Percentiles rank a stretch among this genome's conserved stretches.
These are phyloP conservation scores for Syngnathus typhle DNA, from an alignment of 2,113 vertebrate genomes.

Conservation along the genomic window DNA sequence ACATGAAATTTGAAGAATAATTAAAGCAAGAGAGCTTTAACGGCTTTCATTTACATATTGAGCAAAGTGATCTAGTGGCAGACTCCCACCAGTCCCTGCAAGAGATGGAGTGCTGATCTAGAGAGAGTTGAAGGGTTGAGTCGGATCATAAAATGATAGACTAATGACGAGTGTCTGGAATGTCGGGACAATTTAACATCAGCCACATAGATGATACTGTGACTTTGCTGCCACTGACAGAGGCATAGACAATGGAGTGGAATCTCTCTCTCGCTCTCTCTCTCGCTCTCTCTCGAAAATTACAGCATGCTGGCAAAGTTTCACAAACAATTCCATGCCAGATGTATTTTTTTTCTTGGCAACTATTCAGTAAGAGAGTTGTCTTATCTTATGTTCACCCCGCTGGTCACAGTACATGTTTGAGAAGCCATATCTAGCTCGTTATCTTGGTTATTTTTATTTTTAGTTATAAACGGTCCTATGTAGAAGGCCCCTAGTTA, in stretches of 20 bases:
- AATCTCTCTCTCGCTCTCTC: too few relatives aligned
- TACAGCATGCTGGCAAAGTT: too few relatives aligned
- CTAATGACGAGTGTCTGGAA: constrained; percentile 23
- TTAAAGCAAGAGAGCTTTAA: constrained; percentile 70
- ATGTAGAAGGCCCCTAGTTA: not conserved
- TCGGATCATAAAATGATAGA: constrained; percentile 28
- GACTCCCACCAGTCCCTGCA: constrained; percentile 27
- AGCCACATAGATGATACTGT: constrained; percentile 5
- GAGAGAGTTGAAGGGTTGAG: constrained; percentile 19
- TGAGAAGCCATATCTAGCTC: too few relatives aligned
- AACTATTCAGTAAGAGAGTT: not conserved
- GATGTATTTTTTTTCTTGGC: too few relatives aligned
- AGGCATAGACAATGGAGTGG: too few relatives aligned
- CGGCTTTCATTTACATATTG: constrained; percentile 64
- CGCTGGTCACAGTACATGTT: not conserved
- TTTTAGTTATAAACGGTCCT: not conserved
- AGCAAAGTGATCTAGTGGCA: constrained; percentile 38
- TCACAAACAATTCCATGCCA: too few relatives aligned
- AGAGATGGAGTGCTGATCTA: constrained; percentile 32
- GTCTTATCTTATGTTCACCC: not conserved
- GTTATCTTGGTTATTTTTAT: not conserved
- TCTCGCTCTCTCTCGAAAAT: too few relatives aligned
- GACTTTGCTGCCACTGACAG: not conserved
- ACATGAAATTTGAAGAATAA: constrained; percentile 72
- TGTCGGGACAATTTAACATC: constrained; percentile 6